A percentile compares a stretch with the other conserved stretches of the same genome.
These are phyloP conservation scores for Anoncus sp. DNA, from an alignment of 2,888 invertebrate genomes.

Conservation along the genomic window DNA sequence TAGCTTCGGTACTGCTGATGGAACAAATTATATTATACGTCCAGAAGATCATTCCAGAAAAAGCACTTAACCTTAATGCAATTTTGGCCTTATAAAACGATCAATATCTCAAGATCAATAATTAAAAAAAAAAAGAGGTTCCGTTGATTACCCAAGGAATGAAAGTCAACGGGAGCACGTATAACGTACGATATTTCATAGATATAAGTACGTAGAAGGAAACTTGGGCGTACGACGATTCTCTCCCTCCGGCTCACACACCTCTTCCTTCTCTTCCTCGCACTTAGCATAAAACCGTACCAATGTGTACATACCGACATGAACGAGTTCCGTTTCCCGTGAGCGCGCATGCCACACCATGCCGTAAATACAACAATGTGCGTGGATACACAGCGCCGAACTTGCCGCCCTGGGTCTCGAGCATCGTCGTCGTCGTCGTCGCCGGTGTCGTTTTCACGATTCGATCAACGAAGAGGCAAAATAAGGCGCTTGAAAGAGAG, in stretches of 20 bases:
- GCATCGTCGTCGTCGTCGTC: conserved; percentile 19
- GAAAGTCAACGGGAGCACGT: conserved; percentile 58
- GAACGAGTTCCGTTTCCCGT: conserved; percentile 82
- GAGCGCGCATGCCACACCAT: conserved; percentile 75
- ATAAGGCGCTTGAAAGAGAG: conserved; percentile 35
- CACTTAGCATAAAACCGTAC: conserved; percentile 52
- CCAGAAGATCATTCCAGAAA: too few relatives aligned
- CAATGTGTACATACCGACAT: conserved; percentile 66
- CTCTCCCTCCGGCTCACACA: conserved; percentile 1
- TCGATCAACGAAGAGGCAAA: conserved; percentile 29
- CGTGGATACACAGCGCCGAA: conserved; percentile 64
- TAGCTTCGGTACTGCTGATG: neutral
- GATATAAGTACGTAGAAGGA: conserved; percentile 55
- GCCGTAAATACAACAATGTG: conserved; percentile 70
- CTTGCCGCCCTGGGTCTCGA: conserved; percentile 31
- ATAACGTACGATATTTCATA: conserved; percentile 48
- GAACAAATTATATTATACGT: neutral
- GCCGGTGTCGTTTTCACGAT: conserved; percentile 55
- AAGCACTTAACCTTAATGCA: too few relatives aligned
- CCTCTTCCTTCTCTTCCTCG: conserved; percentile 30
- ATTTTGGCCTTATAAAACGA: neutral
- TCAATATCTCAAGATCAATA: neutral
- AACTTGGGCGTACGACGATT: conserved; percentile 39
- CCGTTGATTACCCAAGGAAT: conserved; percentile 45
- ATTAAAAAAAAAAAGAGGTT: neutral